Evolutionary conservation across 2,888 invertebrate species (phyloP), one percentile per base, ranked within the genome.

Genomic region (Dryocosmus kuriphilus): DNA sequence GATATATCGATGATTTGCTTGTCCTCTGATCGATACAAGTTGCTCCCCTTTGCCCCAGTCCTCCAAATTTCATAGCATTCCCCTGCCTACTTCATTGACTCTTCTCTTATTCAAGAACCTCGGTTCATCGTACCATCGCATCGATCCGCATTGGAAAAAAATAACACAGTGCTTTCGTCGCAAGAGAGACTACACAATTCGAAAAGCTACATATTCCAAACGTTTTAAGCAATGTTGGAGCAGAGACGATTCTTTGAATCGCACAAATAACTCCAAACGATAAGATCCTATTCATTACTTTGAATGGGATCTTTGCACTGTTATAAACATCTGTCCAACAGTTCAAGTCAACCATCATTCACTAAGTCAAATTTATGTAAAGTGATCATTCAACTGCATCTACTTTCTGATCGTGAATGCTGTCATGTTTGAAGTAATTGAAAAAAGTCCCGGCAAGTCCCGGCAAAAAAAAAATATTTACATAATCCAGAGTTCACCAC

Each of bases 91-190:
- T 65, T 65, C 65, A 65, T 65, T 65, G 65, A 41, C 65, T 65
- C 38, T 65, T 65, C 65, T 65, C 65, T 65, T 41, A 65, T 65
- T 65, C 65, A 41, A 65, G 41, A 65, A 65, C 38, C 63, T 63
- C 38, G 41, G 65, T 24, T 41, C 65, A 38, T 65, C 65, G 65
- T 65, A 65, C 65, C 41, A 65, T 65, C 65, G 65, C 41, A 65
- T 65, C 65, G 65, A 65, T 65, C 65, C 24, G 65, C 41, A 65
- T 41, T 65, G 41, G 41, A 24, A 65, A 65, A 65, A 41, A 41
- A 41, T 65, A 65, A 65, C 38, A 65, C 65, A 38, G 41, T 65
- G 41, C 24, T 41, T 65, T 24, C 65, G 38, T 65, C 65, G 41
- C 65, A 41, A 38, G 24, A 65, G 65, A 65, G 41, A 65, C 38